A percentile compares a stretch with the other conserved stretches of the same genome.
phyloP scores from a whole-genome alignment of 2,888 invertebrate genomes.

The Parnassius apollo region DNA sequence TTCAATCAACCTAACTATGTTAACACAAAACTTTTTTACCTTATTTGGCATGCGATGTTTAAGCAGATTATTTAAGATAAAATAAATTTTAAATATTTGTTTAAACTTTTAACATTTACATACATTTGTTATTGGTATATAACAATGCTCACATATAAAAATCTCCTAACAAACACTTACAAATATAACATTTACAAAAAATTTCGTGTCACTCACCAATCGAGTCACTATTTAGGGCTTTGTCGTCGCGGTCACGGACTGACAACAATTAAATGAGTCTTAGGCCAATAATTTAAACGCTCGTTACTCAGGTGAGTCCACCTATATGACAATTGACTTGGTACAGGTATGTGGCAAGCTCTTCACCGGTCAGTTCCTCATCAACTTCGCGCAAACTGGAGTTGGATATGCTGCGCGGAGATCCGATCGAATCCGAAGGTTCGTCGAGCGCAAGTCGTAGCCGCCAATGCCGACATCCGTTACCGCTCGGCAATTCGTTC shows the following conservation, averaged over 20 bases:
- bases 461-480: slow-evolving; percentile 60
- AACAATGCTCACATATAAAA: no score
- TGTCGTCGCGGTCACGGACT: slow-evolving; percentile 3
- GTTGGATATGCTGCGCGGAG: slow-evolving; percentile 85
- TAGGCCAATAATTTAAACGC: slow-evolving; percentile 42
- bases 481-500: slow-evolving; percentile 62
- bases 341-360: slow-evolving; percentile 86
- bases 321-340: slow-evolving; percentile 81
- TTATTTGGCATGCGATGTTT: no score
- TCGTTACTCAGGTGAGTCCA: slow-evolving; percentile 68
- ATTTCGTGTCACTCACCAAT: background rate
- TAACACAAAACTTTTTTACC: no score
- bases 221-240: slow-evolving; percentile 8
- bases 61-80: no score
- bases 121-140: no score
- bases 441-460: slow-evolving; percentile 48
- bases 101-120: background rate
- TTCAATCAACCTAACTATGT: no score
- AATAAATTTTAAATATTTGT: no score
- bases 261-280: slow-evolving; percentile 11
- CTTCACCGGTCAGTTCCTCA: slow-evolving; percentile 84
- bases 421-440: slow-evolving; percentile 68
- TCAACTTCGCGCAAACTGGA: slow-evolving; percentile 88
- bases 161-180: background rate
- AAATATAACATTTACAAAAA: slow-evolving; percentile 4